phyloP scores from a whole-genome alignment of 1,140 invertebrate species.

The Drosophila elegans region DNA sequence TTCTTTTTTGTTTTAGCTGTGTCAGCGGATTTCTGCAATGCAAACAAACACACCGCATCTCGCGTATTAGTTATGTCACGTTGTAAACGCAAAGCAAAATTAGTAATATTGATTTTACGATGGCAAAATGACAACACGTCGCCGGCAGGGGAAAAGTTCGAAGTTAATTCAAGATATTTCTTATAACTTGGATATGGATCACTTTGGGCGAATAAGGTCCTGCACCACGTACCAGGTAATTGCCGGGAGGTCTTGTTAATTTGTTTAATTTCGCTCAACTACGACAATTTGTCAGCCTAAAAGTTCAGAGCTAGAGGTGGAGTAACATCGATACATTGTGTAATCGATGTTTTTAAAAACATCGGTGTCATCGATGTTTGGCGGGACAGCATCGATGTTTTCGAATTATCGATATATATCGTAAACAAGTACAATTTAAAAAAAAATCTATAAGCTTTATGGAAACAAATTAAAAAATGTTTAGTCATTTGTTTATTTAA shows the following conservation, averaged over 20 bases:
- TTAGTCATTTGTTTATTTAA: too few relatives aligned
- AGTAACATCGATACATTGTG: too few relatives aligned
- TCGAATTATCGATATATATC: too few relatives aligned
- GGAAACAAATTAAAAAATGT: too few relatives aligned
- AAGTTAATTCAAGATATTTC: too few relatives aligned
- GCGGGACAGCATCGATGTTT: too few relatives aligned
- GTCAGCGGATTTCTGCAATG: conserved; percentile 28
- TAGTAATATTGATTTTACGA: conserved; percentile 77
- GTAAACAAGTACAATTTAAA: too few relatives aligned
- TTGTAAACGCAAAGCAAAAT: conserved; percentile 67
- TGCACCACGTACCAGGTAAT: conserved; percentile 27
- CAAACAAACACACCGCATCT: conserved; percentile 4
- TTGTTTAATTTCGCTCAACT: conserved; percentile 23
- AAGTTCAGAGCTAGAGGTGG: neutral
- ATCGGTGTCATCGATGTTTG: too few relatives aligned
- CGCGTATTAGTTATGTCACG: conserved; percentile 69
- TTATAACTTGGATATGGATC: neutral
- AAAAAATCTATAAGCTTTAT: too few relatives aligned
- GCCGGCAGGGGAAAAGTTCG: neutral
- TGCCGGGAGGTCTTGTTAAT: conserved; percentile 14
- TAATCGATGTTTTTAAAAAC: too few relatives aligned
- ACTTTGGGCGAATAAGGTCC: too few relatives aligned
- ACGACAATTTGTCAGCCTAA: neutral
- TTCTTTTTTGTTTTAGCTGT: conserved; percentile 17
- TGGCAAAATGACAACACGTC: conserved; percentile 51